Evolutionary conservation across 2,888 invertebrate species (phyloP).

Genomic region (Eulithis testata): DNA sequence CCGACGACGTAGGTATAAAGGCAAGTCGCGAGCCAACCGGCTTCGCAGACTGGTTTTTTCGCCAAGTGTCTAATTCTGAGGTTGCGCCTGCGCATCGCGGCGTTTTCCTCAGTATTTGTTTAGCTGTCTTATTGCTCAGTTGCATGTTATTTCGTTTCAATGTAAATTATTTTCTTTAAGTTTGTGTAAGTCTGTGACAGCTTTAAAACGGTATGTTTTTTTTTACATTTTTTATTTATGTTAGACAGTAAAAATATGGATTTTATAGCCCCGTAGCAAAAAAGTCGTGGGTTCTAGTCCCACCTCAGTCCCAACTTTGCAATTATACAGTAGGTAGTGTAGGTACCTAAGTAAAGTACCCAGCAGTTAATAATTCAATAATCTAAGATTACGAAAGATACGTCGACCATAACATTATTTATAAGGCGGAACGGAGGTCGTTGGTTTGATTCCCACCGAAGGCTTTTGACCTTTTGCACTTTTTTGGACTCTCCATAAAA

Average conservation of each 20-base stretch:
- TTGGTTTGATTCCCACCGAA: constrained; percentile 32
- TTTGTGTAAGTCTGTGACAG: not conserved
- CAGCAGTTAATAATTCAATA: not conserved
- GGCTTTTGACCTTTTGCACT: constrained; percentile 30
- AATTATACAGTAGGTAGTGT: too few species aligned
- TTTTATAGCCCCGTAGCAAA: too few species aligned
- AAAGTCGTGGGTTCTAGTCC: too few species aligned
- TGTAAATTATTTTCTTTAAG: not conserved
- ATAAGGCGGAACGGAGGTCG: constrained; percentile 40
- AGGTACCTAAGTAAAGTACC: too few species aligned
- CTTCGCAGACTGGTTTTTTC: constrained; percentile 29
- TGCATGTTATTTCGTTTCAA: constrained; percentile 1
- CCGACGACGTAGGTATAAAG: not conserved
- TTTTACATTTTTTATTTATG: not conserved
- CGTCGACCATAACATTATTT: constrained; percentile 35
- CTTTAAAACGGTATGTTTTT: not conserved
- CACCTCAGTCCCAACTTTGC: too few species aligned
- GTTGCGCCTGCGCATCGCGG: constrained; percentile 11
- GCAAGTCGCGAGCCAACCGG: constrained; percentile 1
- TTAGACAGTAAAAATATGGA: too few species aligned
- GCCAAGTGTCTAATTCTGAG: constrained; percentile 22
- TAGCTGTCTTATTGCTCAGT: constrained; percentile 24
- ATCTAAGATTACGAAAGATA: constrained; percentile 19
- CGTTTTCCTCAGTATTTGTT: constrained; percentile 35
- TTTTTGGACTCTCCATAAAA: constrained; percentile 19